Conservation (phyloP, 2,797 vertebrate species). For the Liparis tanakae region DNA sequence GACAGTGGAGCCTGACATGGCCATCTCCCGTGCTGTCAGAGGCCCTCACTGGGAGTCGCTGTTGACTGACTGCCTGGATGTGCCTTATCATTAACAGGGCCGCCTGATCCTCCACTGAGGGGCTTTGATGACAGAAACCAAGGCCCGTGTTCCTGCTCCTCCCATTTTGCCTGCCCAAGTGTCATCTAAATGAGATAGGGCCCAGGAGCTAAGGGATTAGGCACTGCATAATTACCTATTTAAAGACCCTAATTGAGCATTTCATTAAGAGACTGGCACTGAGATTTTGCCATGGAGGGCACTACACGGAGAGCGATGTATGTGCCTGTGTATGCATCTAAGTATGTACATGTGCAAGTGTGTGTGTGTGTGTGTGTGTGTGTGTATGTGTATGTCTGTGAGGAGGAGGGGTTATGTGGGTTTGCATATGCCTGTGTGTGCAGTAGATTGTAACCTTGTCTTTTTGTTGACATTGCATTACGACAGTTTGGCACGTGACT, state of each 20-base stretch:
- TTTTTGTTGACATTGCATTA: slow-evolving; percentile 65
- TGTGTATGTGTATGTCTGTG: slow-evolving; percentile 3
- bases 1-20: slow-evolving; percentile 74
- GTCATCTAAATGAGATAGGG: slow-evolving; percentile 83
- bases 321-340: slow-evolving; percentile 45
- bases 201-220: slow-evolving; percentile 80
- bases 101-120: slow-evolving; percentile 64
- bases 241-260: slow-evolving; percentile 87
- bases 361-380: not conserved
- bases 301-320: slow-evolving; percentile 63
- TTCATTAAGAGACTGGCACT: slow-evolving; percentile 85
- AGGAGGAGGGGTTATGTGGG: slow-evolving; percentile 8
- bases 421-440: slow-evolving; percentile 42
- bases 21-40: slow-evolving; percentile 73
- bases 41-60: slow-evolving; percentile 68
- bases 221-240: slow-evolving; percentile 88
- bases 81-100: slow-evolving; percentile 78
- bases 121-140: slow-evolving; percentile 75
- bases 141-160: slow-evolving; percentile 68
- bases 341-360: slow-evolving; percentile 2
- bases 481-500: slow-evolving; percentile 34
- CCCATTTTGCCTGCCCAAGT: slow-evolving; percentile 70
- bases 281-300: slow-evolving; percentile 80
- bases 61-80: slow-evolving; percentile 78
- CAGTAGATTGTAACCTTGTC: slow-evolving; percentile 72